Evolutionary conservation across 2,113 vertebrate genomes (phyloP).

Genomic region (Entomyzon cyanotis): DNA sequence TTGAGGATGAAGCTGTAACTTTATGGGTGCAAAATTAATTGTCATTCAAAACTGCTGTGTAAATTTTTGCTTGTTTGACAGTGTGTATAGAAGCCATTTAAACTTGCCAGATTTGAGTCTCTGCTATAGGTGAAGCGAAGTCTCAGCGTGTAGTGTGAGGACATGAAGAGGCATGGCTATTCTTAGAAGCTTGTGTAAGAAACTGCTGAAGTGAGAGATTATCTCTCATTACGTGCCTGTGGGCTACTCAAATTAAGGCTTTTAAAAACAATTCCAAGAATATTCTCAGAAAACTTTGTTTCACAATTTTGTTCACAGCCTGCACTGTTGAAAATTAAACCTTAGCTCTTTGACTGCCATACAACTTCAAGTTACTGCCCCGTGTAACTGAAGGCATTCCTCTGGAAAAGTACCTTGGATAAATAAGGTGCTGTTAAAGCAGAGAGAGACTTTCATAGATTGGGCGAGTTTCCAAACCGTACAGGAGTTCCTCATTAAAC

Average conservation of each 20-base stretch:
- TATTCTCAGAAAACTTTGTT: background rate
- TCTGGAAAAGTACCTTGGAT: background rate
- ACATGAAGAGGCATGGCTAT: fast-evolving
- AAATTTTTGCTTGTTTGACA: background rate
- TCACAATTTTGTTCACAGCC: background rate
- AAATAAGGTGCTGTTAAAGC: background rate
- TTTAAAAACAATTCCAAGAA: background rate
- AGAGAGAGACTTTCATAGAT: background rate
- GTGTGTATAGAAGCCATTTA: background rate
- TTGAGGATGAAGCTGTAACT: background rate
- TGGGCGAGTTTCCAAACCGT: background rate
- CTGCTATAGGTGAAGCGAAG: background rate
- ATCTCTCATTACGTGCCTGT: background rate
- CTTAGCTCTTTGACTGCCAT: background rate
- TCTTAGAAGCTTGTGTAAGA: background rate
- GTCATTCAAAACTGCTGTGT: background rate
- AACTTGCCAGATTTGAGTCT: fast-evolving
- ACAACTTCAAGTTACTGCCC: background rate
- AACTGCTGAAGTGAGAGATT: background rate
- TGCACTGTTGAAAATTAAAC: background rate
- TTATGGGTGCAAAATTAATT: background rate
- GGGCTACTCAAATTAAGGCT: background rate
- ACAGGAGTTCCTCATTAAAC: background rate
- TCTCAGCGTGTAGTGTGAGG: background rate
- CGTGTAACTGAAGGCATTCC: background rate